Percentiles rank a stretch among this genome's conserved stretches.
Conservation (phyloP, 2,888 invertebrate genomes). For the Willowsia nigromaculata region DNA sequence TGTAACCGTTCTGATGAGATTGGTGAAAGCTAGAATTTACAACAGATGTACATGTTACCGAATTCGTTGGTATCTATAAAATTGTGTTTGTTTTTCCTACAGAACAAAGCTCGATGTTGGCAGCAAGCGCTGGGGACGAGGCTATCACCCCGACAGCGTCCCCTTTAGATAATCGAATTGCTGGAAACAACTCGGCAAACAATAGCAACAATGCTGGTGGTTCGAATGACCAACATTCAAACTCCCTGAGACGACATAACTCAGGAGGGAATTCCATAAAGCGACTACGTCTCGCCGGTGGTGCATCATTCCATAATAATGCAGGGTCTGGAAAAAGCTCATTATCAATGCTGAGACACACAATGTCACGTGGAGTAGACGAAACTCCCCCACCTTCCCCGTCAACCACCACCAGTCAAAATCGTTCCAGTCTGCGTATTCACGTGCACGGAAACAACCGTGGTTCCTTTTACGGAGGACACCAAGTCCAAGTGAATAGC, state of each 20-base stretch:
- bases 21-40: too few relatives aligned
- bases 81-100: too few relatives aligned
- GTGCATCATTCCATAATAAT: conserved; percentile 38
- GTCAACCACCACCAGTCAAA: conserved; percentile 5
- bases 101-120: conserved; percentile 76
- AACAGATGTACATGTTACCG: too few relatives aligned
- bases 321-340: conserved; percentile 17
- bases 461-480: conserved; percentile 58
- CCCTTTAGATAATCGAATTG: conserved; percentile 57
- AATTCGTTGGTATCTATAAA: too few relatives aligned
- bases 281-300: conserved; percentile 34
- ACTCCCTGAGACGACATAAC: conserved; percentile 46
- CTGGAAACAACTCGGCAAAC: conserved; percentile 25
- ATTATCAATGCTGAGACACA: conserved; percentile 30
- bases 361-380: conserved; percentile 33
- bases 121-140: conserved; percentile 73
- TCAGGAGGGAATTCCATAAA: conserved; percentile 43
- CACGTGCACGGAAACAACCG: conserved; percentile 41
- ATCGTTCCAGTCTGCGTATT: conserved; percentile 58
- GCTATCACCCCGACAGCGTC: conserved; percentile 70
- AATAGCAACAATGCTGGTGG: conserved; percentile 10
- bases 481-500: conserved; percentile 56
- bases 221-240: conserved; percentile 42
- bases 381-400: conserved; percentile 56
- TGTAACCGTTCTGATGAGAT: too few relatives aligned